phyloP scores from a whole-genome alignment of 2,113 vertebrate species.

The Dipodomys spectabilis region DNA sequence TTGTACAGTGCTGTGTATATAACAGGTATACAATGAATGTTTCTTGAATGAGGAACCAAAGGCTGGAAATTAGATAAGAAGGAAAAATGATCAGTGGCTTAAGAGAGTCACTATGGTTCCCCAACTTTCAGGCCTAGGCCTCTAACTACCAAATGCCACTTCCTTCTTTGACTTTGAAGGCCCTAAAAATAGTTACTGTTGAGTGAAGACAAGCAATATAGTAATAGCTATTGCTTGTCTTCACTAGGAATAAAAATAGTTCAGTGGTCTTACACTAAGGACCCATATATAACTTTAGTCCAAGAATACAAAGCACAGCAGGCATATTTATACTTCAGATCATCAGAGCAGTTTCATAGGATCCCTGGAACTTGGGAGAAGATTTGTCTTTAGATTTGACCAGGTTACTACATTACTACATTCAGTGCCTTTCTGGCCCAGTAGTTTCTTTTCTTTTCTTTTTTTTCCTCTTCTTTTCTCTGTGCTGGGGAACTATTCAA shows the following conservation, averaged over 20 bases:
- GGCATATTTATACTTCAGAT: not conserved
- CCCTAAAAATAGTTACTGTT: constrained; percentile 75
- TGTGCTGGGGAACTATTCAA: too few species aligned
- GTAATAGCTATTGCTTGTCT: constrained; percentile 1
- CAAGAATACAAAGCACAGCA: not conserved
- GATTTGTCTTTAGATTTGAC: not conserved
- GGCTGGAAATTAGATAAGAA: constrained; percentile 29
- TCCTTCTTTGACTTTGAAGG: constrained; percentile 41
- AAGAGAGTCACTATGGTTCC: not conserved
- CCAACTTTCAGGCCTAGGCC: not conserved
- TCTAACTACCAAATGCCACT: constrained; percentile 58
- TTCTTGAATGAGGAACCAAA: constrained; percentile 4
- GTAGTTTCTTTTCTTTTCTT: not conserved
- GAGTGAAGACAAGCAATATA: constrained; percentile 58
- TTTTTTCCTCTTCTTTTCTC: too few species aligned
- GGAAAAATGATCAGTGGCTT: constrained; percentile 51
- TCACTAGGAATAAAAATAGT: constrained; percentile 75
- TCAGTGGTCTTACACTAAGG: constrained; percentile 56
- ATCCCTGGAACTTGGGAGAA: not conserved
- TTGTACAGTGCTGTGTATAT: constrained; percentile 5
- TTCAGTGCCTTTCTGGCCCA: not conserved
- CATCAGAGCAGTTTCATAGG: not conserved
- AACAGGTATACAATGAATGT: constrained; percentile 1
- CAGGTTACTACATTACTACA: not conserved
- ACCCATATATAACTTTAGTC: constrained; percentile 21